Evolutionary conservation across 2,888 invertebrate species (phyloP), one percentile per base, ranked within the genome.

Genomic region (Mesoligia furuncula): DNA sequence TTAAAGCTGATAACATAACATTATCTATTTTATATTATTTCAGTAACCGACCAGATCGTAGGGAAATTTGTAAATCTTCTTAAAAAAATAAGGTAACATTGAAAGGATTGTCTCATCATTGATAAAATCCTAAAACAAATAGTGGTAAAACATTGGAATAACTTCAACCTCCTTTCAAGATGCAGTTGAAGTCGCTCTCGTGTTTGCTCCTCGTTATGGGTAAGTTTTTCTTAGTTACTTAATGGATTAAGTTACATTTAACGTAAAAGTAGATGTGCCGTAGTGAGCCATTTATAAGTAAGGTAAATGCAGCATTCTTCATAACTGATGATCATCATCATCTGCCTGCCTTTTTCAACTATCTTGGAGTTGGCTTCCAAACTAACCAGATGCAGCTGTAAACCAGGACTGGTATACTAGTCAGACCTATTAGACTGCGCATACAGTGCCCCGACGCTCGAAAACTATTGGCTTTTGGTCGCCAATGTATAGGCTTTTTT

Each of bases 121-220:
- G 79, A 81, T 81, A 73, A 76, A 48, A 42, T n/a, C 67, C 0
- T 48, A 11, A 36, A 64, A 85, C 78, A 81, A 77, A 77, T 81
- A 59, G 5, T 36, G 0, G n/a, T 45, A n/a, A n/a, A 69, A 31
- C 15, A 13, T 4, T 15, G 45, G 31, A 71, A 75, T 67, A 61
- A 61, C 8, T 57, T 39, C 45, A 20, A 42, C 39, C 13, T 69
- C 11, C 45, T 65, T 31, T n/a, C 36, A 85, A 70, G 31, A 86
- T 86, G 87, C 69, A 79, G n/a, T n/a, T n/a, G 65, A 87, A 75
- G 66, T 68, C 61, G 6, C 24, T 83, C 15, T 67, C 85, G 72
- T 83, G 77, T 75, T 79, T 85, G 36, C 62, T 86, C 17, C 13
- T 87, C 39, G 75, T 70, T 48, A 36, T 75, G 61, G 83, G 86